Percentiles rank a stretch among this genome's conserved stretches.
phyloP scores from a whole-genome alignment of 2,797 vertebrate species.

The Melanogrammus aeglefinus region DNA sequence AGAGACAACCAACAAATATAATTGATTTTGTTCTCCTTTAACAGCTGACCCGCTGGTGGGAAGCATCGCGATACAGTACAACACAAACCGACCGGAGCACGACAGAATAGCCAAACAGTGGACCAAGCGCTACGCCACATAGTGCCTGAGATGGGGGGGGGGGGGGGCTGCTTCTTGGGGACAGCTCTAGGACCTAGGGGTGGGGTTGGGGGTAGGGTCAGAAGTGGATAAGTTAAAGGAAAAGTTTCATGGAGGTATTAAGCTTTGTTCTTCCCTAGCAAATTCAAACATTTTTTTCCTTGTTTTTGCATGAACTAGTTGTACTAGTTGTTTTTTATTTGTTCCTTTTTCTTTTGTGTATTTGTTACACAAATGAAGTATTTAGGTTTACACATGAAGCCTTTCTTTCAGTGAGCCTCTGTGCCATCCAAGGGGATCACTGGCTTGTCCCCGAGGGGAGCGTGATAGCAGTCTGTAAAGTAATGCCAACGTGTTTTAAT shows the following conservation, averaged over 20 bases:
- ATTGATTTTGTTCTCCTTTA: constrained; percentile 24
- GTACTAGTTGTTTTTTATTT: background rate
- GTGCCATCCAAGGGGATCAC: background rate
- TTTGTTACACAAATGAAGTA: background rate
- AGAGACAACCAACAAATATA: background rate
- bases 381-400: background rate
- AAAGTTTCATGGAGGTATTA: background rate
- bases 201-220: constrained; percentile 18
- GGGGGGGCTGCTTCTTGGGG: constrained; percentile 67
- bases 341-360: background rate
- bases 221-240: constrained; percentile 23
- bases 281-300: background rate
- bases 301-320: background rate
- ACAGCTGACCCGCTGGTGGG: constrained; percentile 89
- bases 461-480: background rate
- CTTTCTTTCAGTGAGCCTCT: background rate
- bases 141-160: constrained; percentile 64
- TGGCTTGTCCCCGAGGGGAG: background rate
- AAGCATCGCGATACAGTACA: constrained; percentile 91
- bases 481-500: background rate
- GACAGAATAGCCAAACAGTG: constrained; percentile 97
- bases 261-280: background rate
- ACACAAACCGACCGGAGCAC: constrained; percentile 93
- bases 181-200: constrained; percentile 59
- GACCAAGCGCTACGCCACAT: constrained; percentile 96